Base-by-base conservation (phyloP, 2,113 vertebrate species). In the Microcebus ravelobensis region DNA sequence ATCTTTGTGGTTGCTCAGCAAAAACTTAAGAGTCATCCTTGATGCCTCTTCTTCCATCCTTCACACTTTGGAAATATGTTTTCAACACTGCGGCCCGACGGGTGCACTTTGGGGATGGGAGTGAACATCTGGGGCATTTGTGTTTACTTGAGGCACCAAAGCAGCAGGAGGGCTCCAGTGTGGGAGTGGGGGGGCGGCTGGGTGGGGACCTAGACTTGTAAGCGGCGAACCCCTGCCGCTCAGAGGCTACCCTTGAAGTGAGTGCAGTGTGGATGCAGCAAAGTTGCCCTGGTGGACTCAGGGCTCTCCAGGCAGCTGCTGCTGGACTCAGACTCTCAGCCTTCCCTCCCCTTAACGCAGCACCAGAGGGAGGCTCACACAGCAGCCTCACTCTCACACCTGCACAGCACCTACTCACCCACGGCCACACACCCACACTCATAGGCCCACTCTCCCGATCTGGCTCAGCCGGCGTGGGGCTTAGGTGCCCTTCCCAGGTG, bases 91-190 rank as follows among this genome's bases (percentile, higher is more conserved):
- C 34, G 67, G 15, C 59, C 55, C 81, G 79, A 86, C 2, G 27
- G 21, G 80, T 73, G 42, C 31, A 36, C 45, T 92, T 92, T 65
- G 39, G 25, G 61, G n/a, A 18, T 70, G 18, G 18, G 18, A 70
- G 67, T 20, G 18, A 70, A 70, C 67, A 36, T 70, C 67, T 36
- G 61, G 20, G 55, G 80, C 11, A 10, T 6, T 21, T 36, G 27
- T 63, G 45, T 97, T 97, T 97, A 97, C 96, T 95, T 81, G 96
- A 95, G 95, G 93, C 94, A 83, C 61, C 34, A 11, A 92, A 91
- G 52, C 31, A 83, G 77, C 67, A 87, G 79, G 52, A 59, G 8
- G 61, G 77, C 7, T 27, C 76, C 48, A 31, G 36, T 13, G 71
- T 20, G 48, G 83, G 57, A 34, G 61, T 1, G 5, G 14, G 31